phyloP scores from a whole-genome alignment of 2,888 invertebrate genomes.

The Luperina testacea region DNA sequence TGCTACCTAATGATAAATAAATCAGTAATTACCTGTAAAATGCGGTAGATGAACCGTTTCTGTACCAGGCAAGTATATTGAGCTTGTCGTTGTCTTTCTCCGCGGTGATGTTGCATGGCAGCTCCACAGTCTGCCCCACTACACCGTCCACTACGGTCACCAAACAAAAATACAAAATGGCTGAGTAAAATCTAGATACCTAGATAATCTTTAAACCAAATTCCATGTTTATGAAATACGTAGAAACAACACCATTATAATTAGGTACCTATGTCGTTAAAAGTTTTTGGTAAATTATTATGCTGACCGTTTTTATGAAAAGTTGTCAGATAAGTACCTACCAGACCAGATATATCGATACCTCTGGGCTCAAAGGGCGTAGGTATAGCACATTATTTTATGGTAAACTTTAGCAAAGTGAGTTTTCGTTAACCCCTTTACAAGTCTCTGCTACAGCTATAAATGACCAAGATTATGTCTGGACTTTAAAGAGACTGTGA shows the following conservation, averaged over 20 bases:
- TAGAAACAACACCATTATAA: neutral
- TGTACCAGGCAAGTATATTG: conserved; percentile 85
- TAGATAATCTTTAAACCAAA: neutral
- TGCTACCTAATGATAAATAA: neutral
- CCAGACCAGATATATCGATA: neutral
- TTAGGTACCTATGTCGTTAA: neutral
- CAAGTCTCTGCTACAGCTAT: neutral
- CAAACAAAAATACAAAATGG: conserved; percentile 9
- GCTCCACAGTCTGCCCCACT: conserved; percentile 80
- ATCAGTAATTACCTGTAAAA: conserved; percentile 82
- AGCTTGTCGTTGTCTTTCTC: conserved; percentile 80
- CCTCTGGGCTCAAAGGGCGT: no score
- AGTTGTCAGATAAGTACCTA: neutral
- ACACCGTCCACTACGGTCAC: conserved; percentile 79
- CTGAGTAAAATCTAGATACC: neutral
- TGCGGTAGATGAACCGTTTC: conserved; percentile 79
- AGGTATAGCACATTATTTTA: no score
- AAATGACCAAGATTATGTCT: no score
- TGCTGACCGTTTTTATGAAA: neutral
- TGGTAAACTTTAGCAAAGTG: neutral
- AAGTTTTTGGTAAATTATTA: neutral
- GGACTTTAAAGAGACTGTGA: no score
- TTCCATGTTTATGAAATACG: neutral
- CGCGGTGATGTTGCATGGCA: conserved; percentile 84
- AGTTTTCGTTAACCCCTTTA: neutral